Evolutionary conservation across 2,113 vertebrate species (phyloP), one percentile per base, ranked within the genome.

Genomic region (Hydrochoerus hydrochaeris): DNA sequence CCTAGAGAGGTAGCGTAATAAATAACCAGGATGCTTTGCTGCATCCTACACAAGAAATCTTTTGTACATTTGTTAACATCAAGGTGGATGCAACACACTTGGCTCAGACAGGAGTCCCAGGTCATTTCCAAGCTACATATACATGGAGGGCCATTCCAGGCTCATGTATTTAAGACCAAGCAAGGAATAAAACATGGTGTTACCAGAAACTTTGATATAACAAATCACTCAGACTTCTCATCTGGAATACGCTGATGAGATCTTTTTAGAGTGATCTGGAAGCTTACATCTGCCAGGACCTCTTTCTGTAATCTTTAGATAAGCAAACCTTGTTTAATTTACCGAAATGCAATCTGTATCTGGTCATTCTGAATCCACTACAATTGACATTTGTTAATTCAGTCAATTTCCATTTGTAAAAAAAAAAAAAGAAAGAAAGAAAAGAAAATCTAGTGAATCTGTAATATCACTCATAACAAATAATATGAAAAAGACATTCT

Each of bases 341-440:
- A 73, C 24, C 46, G 58, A 96, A 73, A 88, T 41, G 20, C 14
- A 8, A 84, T 69, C 63, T 94, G n/a, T 52, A 14, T 44, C 93
- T 92, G 22, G n/a, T 89, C 54, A 69, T 26, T 88, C 78, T 80
- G 46, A 96, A 94, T 60, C 44, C 63, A 58, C 62, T 86, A 63
- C 44, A 95, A 93, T 38, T 96, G 85, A 91, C 83, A 91, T 94
- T 96, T 96, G 65, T 83, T 96, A 94, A 94, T 87, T 92, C n/a
- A 85, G 41, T 80, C 81, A 46, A 93, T 96, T 92, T 96, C 41
- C 69, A 96, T 67, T 84, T 88, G 87, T 57, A 71, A 88, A 88
- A 88, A 85, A 95, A 90, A 90, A 93, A 41, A 96, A 95, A n/a
- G 17, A 69, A 38, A 97, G n/a, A n/a, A n/a, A 90, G 95, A 41